These are phyloP conservation scores for Drosophila pegasa DNA, from an alignment of 2,888 invertebrate genomes.

Conservation along the genomic window DNA sequence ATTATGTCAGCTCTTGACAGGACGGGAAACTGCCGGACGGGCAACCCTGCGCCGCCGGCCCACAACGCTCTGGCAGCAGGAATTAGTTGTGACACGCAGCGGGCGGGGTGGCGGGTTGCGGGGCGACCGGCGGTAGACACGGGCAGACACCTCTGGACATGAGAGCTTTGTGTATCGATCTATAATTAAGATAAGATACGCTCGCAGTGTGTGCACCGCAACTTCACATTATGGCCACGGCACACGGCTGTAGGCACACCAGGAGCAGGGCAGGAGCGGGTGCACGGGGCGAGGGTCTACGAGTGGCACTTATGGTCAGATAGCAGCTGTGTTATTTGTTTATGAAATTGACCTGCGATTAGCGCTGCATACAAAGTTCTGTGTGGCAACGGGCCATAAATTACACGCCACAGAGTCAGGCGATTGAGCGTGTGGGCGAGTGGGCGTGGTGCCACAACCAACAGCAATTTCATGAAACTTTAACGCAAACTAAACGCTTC, in stretches of 20 bases:
- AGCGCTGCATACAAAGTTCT: slow-evolving; percentile 66
- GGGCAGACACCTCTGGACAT: slow-evolving; percentile 25
- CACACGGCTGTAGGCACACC: slow-evolving; percentile 15
- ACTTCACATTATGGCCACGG: slow-evolving; percentile 61
- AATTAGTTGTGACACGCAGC: slow-evolving; percentile 75
- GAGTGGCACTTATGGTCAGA: slow-evolving; percentile 52
- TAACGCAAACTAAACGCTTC: slow-evolving; percentile 48
- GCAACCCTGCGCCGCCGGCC: slow-evolving; percentile 21
- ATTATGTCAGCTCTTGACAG: slow-evolving; percentile 72
- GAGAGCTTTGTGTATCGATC: slow-evolving; percentile 66
- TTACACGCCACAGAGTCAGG: slow-evolving; percentile 45
- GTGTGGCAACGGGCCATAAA: slow-evolving; percentile 60
- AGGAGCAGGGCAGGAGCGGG: neutral
- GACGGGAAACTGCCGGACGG: slow-evolving; percentile 30
- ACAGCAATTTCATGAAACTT: slow-evolving; percentile 46
- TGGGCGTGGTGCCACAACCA: slow-evolving; percentile 2
- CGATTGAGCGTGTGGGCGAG: slow-evolving; percentile 30
- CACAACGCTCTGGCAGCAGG: slow-evolving; percentile 43
- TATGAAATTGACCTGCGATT: slow-evolving; percentile 79
- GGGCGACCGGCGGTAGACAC: slow-evolving; percentile 13
- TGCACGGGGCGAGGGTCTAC: slow-evolving; percentile 2
- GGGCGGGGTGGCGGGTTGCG: slow-evolving; percentile 8
- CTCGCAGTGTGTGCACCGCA: slow-evolving; percentile 36
- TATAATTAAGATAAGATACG: slow-evolving; percentile 79
- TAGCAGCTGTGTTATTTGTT: slow-evolving; percentile 72